phyloP scores from a whole-genome alignment of 2,113 vertebrate species.

The Microcebus griseorufus region DNA sequence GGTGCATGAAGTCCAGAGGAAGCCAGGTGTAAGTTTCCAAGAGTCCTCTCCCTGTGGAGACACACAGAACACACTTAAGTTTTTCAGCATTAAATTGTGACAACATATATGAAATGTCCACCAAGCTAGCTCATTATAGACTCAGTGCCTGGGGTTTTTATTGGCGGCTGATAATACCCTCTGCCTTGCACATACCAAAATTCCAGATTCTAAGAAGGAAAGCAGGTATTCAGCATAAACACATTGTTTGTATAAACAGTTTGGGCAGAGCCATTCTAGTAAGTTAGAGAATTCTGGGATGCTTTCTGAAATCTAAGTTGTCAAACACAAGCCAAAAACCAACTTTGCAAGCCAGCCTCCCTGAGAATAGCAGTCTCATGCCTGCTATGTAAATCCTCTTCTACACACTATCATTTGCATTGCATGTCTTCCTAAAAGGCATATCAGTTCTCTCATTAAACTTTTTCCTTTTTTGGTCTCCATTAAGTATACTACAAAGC shows the following conservation, averaged over 20 bases:
- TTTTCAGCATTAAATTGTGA: background rate
- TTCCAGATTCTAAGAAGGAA: background rate
- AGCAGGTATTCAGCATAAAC: background rate
- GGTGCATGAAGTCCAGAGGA: background rate
- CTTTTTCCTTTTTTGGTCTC: background rate
- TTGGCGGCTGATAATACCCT: background rate
- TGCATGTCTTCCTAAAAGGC: background rate
- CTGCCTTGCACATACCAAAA: background rate
- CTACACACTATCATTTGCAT: background rate
- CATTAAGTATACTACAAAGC: background rate
- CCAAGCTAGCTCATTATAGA: background rate
- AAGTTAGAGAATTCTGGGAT: background rate
- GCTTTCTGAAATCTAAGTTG: background rate
- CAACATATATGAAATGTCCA: background rate
- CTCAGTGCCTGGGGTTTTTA: background rate
- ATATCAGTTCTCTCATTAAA: background rate
- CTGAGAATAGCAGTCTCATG: background rate
- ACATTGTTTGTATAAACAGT: background rate
- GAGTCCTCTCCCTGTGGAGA: background rate
- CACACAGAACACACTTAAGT: rapidly evolving
- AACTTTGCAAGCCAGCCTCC: background rate
- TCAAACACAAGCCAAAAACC: background rate
- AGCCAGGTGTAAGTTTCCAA: background rate
- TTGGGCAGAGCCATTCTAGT: background rate
- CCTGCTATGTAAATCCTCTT: background rate